Percentiles rank a stretch among this genome's conserved stretches.
These are phyloP conservation scores for Torymus tubicola DNA, from an alignment of 2,888 invertebrate genomes.

Conservation along the genomic window DNA sequence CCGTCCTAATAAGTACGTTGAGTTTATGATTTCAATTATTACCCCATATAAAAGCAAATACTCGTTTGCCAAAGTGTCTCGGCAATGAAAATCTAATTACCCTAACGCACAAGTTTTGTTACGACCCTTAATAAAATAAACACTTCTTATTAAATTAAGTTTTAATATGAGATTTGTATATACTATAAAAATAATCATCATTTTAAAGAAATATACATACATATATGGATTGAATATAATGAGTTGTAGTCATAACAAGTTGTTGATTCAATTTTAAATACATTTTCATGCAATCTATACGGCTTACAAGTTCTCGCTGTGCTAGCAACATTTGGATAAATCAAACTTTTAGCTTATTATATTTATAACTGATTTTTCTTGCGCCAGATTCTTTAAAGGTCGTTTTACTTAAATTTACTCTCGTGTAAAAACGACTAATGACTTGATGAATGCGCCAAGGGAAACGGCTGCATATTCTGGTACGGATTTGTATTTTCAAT, in stretches of 20 bases:
- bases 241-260: background rate
- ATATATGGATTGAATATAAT: too few species aligned
- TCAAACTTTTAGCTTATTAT: conserved; percentile 25
- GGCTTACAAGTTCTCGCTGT: conserved; percentile 2
- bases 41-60: background rate
- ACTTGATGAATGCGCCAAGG: background rate
- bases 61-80: background rate
- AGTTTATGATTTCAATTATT: conserved; percentile 1
- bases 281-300: background rate
- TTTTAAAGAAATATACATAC: background rate
- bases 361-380: conserved; percentile 29
- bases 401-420: conserved; percentile 6
- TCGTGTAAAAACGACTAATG: conserved; percentile 18
- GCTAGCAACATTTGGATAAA: background rate
- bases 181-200: background rate
- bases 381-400: conserved; percentile 7
- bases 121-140: background rate
- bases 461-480: too few species aligned
- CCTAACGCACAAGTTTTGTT: background rate
- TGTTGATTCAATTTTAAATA: conserved; percentile 26
- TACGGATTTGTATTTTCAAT: too few species aligned
- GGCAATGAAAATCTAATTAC: background rate
- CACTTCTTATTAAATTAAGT: too few species aligned
- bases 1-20: too few species aligned
- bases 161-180: too few species aligned